A percentile compares a stretch with the other conserved stretches of the same genome.
Conservation (phyloP, 2,113 vertebrate genomes). For the Pica pica region DNA sequence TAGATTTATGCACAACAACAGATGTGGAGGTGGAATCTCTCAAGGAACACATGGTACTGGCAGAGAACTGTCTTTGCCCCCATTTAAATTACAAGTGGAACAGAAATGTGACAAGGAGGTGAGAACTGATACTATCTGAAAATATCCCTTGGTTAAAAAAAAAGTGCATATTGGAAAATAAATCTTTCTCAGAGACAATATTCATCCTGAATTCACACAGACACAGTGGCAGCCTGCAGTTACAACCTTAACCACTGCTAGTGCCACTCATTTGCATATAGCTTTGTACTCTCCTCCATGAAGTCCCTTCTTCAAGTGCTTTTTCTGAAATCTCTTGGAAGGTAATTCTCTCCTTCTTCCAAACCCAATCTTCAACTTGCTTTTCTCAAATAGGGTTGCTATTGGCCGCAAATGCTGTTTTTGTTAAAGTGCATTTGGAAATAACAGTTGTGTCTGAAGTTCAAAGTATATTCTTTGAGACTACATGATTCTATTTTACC, state of each 20-base stretch:
- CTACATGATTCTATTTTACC: not conserved
- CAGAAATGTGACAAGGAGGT: slow-evolving; percentile 6
- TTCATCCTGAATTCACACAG: not conserved
- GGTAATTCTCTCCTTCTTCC: not conserved
- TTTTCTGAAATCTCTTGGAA: not conserved
- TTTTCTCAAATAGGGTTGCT: not conserved
- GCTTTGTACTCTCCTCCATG: not conserved
- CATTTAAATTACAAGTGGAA: slow-evolving; percentile 38
- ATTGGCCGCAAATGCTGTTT: not conserved
- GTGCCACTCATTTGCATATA: not conserved
- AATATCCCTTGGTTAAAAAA: slow-evolving; percentile 10
- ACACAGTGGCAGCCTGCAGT: not conserved
- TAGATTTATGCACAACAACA: slow-evolving; percentile 55
- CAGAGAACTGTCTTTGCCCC: slow-evolving; percentile 14
- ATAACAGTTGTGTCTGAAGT: not conserved
- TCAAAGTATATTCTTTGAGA: not conserved
- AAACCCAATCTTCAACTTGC: not conserved
- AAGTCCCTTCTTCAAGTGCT: not conserved
- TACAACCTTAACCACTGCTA: not conserved
- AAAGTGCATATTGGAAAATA: not conserved
- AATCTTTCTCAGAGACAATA: not conserved
- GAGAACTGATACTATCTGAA: slow-evolving; percentile 12
- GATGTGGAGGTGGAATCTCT: slow-evolving; percentile 54
- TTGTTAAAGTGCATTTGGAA: not conserved
- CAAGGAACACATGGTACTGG: slow-evolving; percentile 5